These are phyloP conservation scores for chimpanzee (Pan troglodytes) DNA, from an alignment of 2,113 vertebrate species.

Conservation along the genomic window NHGRI_mPanTro3-v2.1_pri NC_072410.2:86225001-86225500, in stretches of 20 bases:
- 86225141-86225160: not conserved
- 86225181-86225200: not conserved
- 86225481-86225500: no score
- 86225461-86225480: no score
- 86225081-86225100: not conserved
- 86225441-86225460: conserved; percentile 52
- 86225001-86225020: not conserved
- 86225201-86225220: not conserved
- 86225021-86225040: not conserved
- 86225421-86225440: conserved; percentile 39
- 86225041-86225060: not conserved
- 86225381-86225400: not conserved
- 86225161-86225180: conserved; percentile 31
- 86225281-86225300: not conserved
- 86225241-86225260: conserved; percentile 31
- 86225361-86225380: conserved; percentile 19
- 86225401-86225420: conserved; percentile 1
- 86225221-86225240: not conserved
- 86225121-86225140: conserved; percentile 33
- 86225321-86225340: not conserved
- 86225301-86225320: conserved; percentile 27
- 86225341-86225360: conserved; percentile 22
- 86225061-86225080: not conserved
- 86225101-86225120: not conserved
- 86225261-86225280: not conserved